These are phyloP conservation scores for Pyrocoelia pectoralis DNA, from an alignment of 2,888 invertebrate species.

Conservation along the genomic window DNA sequence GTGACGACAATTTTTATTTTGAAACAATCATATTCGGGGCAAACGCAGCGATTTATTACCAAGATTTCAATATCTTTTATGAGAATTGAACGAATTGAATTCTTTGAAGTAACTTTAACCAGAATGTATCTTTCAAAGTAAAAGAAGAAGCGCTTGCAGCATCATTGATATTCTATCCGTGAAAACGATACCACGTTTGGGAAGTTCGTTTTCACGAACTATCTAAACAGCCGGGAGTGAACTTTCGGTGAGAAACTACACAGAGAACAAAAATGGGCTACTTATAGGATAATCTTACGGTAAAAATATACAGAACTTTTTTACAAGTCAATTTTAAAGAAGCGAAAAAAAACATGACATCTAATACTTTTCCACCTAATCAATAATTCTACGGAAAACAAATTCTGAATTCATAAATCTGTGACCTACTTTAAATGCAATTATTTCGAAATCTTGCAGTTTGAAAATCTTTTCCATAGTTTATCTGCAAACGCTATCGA, in stretches of 20 bases:
- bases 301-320: conserved; percentile 20
- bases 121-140: conserved; percentile 38
- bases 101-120: conserved; percentile 27
- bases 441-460: too few relatives aligned
- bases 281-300: conserved; percentile 23
- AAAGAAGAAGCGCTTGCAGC: conserved; percentile 40
- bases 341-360: neutral
- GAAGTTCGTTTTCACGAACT: conserved; percentile 46
- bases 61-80: conserved; percentile 39
- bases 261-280: conserved; percentile 36
- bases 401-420: too few relatives aligned
- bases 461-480: too few relatives aligned
- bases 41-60: conserved; percentile 37
- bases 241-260: conserved; percentile 43
- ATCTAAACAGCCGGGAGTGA: conserved; percentile 43
- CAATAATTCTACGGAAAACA: too few relatives aligned
- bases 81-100: conserved; percentile 28
- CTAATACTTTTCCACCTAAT: neutral
- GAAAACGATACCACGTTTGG: conserved; percentile 48
- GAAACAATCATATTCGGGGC: conserved; percentile 37
- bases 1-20: conserved; percentile 21
- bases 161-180: conserved; percentile 52
- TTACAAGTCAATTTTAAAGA: neutral
- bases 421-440: too few relatives aligned
- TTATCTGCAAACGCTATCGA: too few relatives aligned